Evolutionary conservation across 2,888 invertebrate species (phyloP), one percentile per base, ranked within the genome.

Genomic region (Boloria selene): DNA sequence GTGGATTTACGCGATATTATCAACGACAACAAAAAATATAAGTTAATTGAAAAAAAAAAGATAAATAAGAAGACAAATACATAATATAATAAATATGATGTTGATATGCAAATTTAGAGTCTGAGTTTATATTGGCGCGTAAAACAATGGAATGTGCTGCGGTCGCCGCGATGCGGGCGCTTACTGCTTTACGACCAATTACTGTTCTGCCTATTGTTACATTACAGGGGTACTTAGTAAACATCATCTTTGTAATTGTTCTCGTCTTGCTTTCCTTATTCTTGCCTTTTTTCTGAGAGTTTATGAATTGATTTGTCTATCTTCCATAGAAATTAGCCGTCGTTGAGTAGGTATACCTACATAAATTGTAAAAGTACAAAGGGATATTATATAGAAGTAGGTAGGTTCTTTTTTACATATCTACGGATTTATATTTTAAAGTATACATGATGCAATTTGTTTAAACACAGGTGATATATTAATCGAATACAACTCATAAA

Each of bases 81-180:
- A 77, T 73, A n/a, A n/a, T n/a, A 74, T 81, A 74, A 75, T 81
- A 81, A 83, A 81, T 79, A 71, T 55, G 53, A 76, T 74, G 78
- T 79, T 80, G 81, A 83, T 85, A 85, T 83, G 81, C 74, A 84
- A 83, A 84, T 82, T 82, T 75, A 44, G 74, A 70, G 71, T 75
- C 74, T 72, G 78, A 79, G 76, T 82, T 84, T 85, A 83, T 83
- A 77, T 80, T 72, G 75, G 77, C 75, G 73, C 74, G 74, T 78
- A 74, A 76, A 79, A 67, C 84, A 85, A 84, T 83, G 77, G 81
- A 79, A 77, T 73, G 75, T 74, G 72, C 64, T 69, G 75, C 71
- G 74, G 76, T 74, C 67, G 55, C 59, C 55, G 67, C 65, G 67
- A 88, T 88, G 88, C 87, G 88, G 89, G 87, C 81, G 79, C 85